Conservation (phyloP, 2,797 vertebrate genomes). For the Pampus argenteus region DNA sequence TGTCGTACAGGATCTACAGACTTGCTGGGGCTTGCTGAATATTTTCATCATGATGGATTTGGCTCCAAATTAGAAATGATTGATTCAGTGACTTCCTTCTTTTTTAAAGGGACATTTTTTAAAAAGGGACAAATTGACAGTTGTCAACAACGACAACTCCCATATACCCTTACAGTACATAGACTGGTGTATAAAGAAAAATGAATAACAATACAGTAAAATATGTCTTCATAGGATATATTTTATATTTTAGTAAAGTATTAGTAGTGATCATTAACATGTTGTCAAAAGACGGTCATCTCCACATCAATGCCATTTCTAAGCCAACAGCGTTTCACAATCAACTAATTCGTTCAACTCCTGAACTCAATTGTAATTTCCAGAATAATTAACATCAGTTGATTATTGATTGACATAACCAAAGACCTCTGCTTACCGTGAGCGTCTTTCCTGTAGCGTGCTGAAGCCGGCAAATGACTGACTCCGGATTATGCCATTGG, state of each 20-base stretch:
- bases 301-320: neutral
- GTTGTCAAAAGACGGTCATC: neutral
- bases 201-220: no score
- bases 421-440: conserved; percentile 84
- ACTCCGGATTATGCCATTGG: conserved; percentile 98
- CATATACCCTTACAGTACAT: no score
- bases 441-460: conserved; percentile 94
- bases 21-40: conserved; percentile 20
- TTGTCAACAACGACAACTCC: no score
- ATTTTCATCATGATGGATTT: neutral
- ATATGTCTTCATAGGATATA: no score
- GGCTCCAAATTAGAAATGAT: neutral
- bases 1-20: neutral
- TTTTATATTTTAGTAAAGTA: neutral
- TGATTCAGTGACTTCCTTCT: conserved; percentile 18
- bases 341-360: neutral
- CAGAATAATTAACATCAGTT: conserved; percentile 16
- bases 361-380: conserved; percentile 10
- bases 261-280: neutral
- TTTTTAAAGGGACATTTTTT: neutral
- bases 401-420: conserved; percentile 5
- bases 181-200: no score
- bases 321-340: no score
- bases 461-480: conserved; percentile 99
- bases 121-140: no score